Evolutionary conservation across 2,113 vertebrate genomes (phyloP).

Genomic region (Passer montanus): DNA sequence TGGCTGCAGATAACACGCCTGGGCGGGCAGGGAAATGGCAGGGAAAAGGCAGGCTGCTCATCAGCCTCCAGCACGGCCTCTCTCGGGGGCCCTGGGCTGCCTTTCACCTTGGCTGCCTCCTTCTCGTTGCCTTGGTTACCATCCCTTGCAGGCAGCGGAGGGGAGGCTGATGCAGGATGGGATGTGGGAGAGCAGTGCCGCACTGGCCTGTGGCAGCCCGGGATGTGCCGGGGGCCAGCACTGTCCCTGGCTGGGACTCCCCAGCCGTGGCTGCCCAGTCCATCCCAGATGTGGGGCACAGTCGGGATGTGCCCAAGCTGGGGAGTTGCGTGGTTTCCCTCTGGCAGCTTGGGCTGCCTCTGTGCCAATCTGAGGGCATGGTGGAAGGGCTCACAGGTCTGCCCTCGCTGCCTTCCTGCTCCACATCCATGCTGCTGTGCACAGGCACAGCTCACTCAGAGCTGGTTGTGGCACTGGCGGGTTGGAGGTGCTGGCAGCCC

Average conservation of each 20-base stretch:
- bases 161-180: constrained; percentile 28
- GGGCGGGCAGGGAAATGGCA: constrained; percentile 40
- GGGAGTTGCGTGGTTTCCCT: rapidly evolving
- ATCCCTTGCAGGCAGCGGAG: constrained; percentile 21
- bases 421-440: rapidly evolving
- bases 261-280: rapidly evolving
- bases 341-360: neutral
- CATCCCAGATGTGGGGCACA: neutral
- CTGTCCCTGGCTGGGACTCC: neutral
- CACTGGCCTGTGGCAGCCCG: neutral
- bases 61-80: constrained; percentile 56
- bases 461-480: neutral
- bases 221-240: neutral
- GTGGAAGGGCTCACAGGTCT: neutral
- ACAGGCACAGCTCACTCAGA: rapidly evolving
- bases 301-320: neutral
- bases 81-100: constrained; percentile 53
- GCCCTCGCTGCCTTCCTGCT: rapidly evolving
- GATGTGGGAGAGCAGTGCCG: neutral
- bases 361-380: neutral
- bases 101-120: constrained; percentile 69
- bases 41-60: constrained; percentile 49
- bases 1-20: constrained; percentile 27
- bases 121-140: constrained; percentile 68
- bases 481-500: neutral